These are phyloP conservation scores for Emydoidea blandingii DNA, from an alignment of 2,797 vertebrate genomes.

Conservation along the genomic window DNA sequence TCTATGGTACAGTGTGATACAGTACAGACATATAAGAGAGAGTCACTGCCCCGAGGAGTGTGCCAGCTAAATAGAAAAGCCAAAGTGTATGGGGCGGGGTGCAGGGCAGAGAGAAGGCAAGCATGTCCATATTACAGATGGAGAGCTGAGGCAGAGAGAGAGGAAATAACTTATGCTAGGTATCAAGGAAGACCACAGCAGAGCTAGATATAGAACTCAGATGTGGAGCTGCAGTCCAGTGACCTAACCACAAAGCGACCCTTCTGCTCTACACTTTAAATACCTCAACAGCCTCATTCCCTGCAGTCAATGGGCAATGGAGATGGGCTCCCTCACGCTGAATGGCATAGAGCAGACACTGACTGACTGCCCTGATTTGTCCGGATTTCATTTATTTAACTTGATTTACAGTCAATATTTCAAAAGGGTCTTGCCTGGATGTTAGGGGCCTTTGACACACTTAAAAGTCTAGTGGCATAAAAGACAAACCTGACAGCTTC, in stretches of 20 bases:
- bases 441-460: neutral
- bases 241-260: neutral
- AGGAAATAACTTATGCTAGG: neutral
- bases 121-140: neutral
- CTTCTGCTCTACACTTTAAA: neutral
- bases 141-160: accelerated
- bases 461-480: neutral
- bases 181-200: neutral
- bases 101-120: neutral
- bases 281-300: neutral
- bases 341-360: neutral
- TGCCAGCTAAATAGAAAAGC: neutral
- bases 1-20: too few relatives aligned
- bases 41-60: neutral
- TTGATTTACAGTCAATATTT: neutral
- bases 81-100: neutral
- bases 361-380: neutral
- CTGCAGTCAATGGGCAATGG: accelerated
- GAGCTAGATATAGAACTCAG: neutral
- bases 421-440: neutral
- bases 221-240: neutral
- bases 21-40: neutral
- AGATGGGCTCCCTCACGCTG: neutral
- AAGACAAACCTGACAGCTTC: neutral
- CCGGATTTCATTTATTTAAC: neutral